phyloP scores from a whole-genome alignment of 2,888 invertebrate genomes.

The Amaurobius ferox region DNA sequence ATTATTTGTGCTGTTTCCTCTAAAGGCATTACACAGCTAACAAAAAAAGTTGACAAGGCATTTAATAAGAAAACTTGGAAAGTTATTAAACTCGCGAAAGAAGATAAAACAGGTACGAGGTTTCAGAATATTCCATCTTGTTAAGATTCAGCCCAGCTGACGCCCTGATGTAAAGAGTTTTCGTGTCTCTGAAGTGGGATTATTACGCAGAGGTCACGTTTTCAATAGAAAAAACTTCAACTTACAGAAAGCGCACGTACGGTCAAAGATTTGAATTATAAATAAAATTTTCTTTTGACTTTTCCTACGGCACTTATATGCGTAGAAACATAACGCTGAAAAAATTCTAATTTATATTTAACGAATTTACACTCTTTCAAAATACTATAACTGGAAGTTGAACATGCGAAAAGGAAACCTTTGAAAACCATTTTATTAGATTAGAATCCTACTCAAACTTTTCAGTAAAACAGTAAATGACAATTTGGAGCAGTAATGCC shows the following conservation, averaged over 20 bases:
- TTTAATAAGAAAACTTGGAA: slow-evolving; percentile 53
- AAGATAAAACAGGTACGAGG: slow-evolving; percentile 23
- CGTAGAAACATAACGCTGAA: too few species aligned
- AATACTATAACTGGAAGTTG: too few species aligned
- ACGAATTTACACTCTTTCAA: too few species aligned
- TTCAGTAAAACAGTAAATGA: too few species aligned
- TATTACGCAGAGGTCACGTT: slow-evolving; percentile 21
- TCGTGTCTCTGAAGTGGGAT: slow-evolving; percentile 30
- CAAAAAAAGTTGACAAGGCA: slow-evolving; percentile 17
- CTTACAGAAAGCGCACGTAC: slow-evolving; percentile 10
- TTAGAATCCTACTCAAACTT: too few species aligned
- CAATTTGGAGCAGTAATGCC: too few species aligned
- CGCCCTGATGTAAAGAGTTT: slow-evolving; percentile 28
- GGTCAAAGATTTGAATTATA: background rate
- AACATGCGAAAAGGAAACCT: too few species aligned
- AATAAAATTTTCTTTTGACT: too few species aligned
- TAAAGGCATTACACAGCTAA: background rate
- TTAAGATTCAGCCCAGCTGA: slow-evolving; percentile 43
- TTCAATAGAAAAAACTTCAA: background rate
- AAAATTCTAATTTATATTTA: too few species aligned
- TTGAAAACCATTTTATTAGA: too few species aligned
- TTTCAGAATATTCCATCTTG: slow-evolving; percentile 8
- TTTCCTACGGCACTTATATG: too few species aligned
- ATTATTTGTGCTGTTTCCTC: too few species aligned
- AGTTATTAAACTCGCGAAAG: slow-evolving; percentile 48